Percentiles rank a stretch among this genome's conserved stretches.
These are phyloP conservation scores for Hydraecia micacea DNA, from an alignment of 2,888 invertebrate genomes.

Conservation along the genomic window DNA sequence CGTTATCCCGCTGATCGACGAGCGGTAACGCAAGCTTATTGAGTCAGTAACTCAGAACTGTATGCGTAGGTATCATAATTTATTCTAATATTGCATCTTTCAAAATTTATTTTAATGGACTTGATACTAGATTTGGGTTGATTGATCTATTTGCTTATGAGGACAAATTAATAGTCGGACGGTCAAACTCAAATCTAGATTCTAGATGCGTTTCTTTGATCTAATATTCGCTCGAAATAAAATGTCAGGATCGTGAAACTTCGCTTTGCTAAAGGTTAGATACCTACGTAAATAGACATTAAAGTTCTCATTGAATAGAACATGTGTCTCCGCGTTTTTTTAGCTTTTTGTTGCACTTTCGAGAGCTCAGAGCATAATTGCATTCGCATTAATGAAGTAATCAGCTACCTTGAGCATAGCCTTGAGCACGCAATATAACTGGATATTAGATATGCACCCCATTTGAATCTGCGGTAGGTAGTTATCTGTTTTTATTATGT, in stretches of 20 bases:
- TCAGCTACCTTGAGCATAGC: constrained; percentile 33
- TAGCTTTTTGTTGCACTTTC: constrained; percentile 56
- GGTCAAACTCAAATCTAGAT: constrained; percentile 6
- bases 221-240: constrained; percentile 4
- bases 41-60: not conserved
- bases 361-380: constrained; percentile 36
- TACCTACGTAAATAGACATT: constrained; percentile 25
- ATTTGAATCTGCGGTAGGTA: constrained; percentile 13
- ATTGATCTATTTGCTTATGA: not conserved
- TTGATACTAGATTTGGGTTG: not conserved
- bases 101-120: not conserved
- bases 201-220: not conserved
- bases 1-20: constrained; percentile 62
- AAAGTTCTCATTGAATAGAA: constrained; percentile 44
- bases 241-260: constrained; percentile 46
- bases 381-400: constrained; percentile 48
- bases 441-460: constrained; percentile 29
- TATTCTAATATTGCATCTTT: not conserved
- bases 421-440: constrained; percentile 30
- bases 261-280: constrained; percentile 26
- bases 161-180: not conserved
- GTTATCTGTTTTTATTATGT: constrained; percentile 3
- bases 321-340: constrained; percentile 42
- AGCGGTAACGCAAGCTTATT: constrained; percentile 35
- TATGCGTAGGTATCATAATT: not conserved